Percentiles rank a stretch among this genome's conserved stretches.
These are phyloP conservation scores for Platichthys stellatus DNA, from an alignment of 2,113 vertebrate species.

Conservation along the genomic window DNA sequence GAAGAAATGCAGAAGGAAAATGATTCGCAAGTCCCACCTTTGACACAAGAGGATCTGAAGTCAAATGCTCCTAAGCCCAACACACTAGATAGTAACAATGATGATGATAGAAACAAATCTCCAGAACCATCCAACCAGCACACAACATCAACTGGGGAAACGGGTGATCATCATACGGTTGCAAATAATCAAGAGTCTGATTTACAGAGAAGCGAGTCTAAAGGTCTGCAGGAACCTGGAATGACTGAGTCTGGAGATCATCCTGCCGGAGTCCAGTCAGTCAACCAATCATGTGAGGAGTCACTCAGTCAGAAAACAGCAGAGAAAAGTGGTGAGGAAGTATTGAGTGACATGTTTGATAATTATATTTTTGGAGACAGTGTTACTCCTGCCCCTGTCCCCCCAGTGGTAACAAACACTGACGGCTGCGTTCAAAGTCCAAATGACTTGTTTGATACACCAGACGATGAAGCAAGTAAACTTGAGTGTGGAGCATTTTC, in stretches of 20 bases:
- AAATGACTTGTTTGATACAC: constrained; percentile 3
- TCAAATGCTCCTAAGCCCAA: background rate
- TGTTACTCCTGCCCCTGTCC: constrained; percentile 1
- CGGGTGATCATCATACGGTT: background rate
- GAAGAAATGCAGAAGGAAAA: constrained; percentile 17
- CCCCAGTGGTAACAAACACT: background rate
- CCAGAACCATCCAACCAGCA: constrained; percentile 12
- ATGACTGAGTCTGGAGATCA: constrained; percentile 13
- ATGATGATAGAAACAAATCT: background rate
- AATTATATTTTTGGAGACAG: constrained; percentile 9
- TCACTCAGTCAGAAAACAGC: background rate
- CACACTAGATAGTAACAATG: background rate
- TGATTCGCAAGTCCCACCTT: background rate
- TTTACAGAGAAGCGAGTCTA: constrained; percentile 7
- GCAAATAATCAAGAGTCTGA: constrained; percentile 16
- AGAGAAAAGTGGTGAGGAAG: constrained; percentile 9
- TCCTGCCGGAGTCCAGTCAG: background rate
- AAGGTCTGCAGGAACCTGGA: background rate
- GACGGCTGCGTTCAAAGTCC: constrained; percentile 2
- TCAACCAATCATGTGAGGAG: background rate
- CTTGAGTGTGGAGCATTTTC: background rate
- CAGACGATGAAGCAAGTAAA: background rate
- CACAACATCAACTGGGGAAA: background rate
- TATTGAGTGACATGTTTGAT: constrained; percentile 16
- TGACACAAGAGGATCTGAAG: constrained; percentile 6